Conservation (phyloP, 2,797 vertebrate species). For the Nyctibius grandis region DNA sequence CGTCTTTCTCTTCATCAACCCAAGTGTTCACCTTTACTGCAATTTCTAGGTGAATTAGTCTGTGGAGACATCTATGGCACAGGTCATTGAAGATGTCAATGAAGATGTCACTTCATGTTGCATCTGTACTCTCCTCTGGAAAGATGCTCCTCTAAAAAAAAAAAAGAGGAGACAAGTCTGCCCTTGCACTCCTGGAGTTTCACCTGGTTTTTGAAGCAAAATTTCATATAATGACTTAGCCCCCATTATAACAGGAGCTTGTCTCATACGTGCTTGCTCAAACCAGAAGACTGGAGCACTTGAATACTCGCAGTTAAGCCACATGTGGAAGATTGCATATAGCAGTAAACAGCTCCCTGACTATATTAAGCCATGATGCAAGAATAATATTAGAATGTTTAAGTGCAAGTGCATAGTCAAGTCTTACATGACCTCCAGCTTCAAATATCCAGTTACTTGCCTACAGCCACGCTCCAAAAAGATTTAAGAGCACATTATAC, state of each 20-base stretch:
- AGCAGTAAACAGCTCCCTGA: neutral
- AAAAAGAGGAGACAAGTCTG: neutral
- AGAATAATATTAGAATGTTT: slow-evolving; percentile 14
- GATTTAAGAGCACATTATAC: neutral
- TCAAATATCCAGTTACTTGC: neutral
- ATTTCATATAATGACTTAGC: neutral
- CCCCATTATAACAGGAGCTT: neutral
- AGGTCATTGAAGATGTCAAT: neutral
- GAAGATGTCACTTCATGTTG: neutral
- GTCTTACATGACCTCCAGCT: slow-evolving; percentile 20
- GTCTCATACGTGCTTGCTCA: neutral
- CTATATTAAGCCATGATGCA: neutral
- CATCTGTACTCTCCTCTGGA: neutral
- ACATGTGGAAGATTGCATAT: neutral
- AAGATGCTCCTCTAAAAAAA: neutral
- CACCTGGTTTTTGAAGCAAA: neutral
- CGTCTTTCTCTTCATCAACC: neutral
- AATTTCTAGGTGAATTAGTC: neutral
- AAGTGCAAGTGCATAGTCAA: slow-evolving; percentile 32
- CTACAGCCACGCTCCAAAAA: neutral
- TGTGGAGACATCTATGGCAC: neutral
- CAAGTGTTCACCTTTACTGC: neutral
- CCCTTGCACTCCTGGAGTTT: neutral
- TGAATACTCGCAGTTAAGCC: neutral
- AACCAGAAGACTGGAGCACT: neutral